Evolutionary conservation across 2,888 invertebrate species (phyloP), one percentile per base, ranked within the genome.

Genomic region (Heterodera filipjevi): DNA sequence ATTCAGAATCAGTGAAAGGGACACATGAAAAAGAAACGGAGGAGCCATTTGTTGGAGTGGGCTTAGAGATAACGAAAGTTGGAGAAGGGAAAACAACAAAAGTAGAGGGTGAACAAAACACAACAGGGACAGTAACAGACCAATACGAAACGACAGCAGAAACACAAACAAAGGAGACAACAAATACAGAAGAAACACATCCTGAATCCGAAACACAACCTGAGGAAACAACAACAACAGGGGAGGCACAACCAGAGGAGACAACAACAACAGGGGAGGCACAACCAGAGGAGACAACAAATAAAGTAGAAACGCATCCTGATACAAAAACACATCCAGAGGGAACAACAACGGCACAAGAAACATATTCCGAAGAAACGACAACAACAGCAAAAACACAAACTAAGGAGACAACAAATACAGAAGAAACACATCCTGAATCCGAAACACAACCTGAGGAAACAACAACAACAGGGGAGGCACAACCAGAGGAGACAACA

Each of bases 11-110:
- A 53, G 49, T 30, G 12, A 53, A 12, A 33, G 44, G n/a, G 22
- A 64, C 49, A 64, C 16, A 32, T 6, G 66, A n/a, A 35, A 66
- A 27, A 3, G 35, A 49, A 73, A 72, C 72, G 19, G 73, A 73
- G 44, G 73, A 73, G 44, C 53, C 53, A 64, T 64, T 49, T 46
- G 2, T 73, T 30, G 73, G 27, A 59, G 59, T 59, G 27, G 59
- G 59, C 19, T n/a, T 59, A n/a, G 59, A 59, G 27, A 59, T 59
- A 59, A 59, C 59, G 59, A 59, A 27, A 59, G 27, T 59, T 59
- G 59, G 22, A 6, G n/a, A n/a, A 27, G 59, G n/a, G 12, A 59
- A 59, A 59, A 14, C 49, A 14, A 14, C 8, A 3, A 14, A 3
- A 49, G 19, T 16, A 49, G 49, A 8, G 49, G 19, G 3, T 14